Evolutionary conservation across 2,113 vertebrate genomes (phyloP).

Genomic region (Misgurnus anguillicaudatus): DNA sequence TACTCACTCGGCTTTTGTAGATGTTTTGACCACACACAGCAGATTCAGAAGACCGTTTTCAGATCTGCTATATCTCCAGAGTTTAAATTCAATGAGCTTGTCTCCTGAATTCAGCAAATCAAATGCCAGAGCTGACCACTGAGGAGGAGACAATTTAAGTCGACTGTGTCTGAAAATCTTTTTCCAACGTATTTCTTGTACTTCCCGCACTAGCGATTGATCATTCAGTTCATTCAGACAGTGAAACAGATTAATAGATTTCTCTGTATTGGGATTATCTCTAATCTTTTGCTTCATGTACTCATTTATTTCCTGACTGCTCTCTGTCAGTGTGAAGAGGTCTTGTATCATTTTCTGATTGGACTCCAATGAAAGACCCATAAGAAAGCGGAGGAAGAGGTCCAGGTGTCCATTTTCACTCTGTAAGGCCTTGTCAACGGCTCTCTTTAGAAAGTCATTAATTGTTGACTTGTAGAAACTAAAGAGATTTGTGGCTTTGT

Average conservation of each 20-base stretch:
- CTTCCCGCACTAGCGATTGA: neutral
- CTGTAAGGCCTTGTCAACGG: slow-evolving; percentile 7
- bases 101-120: too few relatives aligned
- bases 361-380: neutral
- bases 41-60: too few relatives aligned
- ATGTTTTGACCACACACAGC: too few relatives aligned
- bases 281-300: slow-evolving; percentile 29
- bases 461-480: too few relatives aligned
- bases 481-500: neutral
- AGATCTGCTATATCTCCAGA: too few relatives aligned
- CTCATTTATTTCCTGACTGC: neutral
- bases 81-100: too few relatives aligned
- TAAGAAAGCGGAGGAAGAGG: too few relatives aligned
- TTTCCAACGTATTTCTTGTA: neutral
- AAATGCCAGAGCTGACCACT: too few relatives aligned
- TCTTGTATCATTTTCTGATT: neutral
- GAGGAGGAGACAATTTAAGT: too few relatives aligned
- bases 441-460: neutral
- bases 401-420: neutral
- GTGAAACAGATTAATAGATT: neutral
- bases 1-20: too few relatives aligned
- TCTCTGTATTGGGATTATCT: slow-evolving; percentile 9
- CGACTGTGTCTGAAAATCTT: too few relatives aligned
- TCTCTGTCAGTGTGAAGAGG: neutral
- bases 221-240: too few relatives aligned